A percentile compares a stretch with the other conserved stretches of the same genome.
Conservation (phyloP, 2,888 invertebrate genomes). For the Xiphydria camelus region DNA sequence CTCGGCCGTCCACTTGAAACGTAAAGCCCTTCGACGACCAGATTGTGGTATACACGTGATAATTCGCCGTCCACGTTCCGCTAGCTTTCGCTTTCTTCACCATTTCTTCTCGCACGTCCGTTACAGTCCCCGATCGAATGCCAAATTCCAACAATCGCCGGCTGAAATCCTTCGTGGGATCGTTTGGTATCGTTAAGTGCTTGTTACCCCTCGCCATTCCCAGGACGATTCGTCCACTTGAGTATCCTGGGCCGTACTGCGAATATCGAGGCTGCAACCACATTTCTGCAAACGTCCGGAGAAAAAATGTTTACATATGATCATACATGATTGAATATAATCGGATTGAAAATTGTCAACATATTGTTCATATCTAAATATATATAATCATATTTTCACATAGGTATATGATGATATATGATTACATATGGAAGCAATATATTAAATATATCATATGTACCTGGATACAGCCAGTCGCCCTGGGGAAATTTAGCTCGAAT, state of each 20-base stretch:
- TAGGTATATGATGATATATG: no score
- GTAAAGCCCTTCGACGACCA: slow-evolving; percentile 58
- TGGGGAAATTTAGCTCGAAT: slow-evolving; percentile 61
- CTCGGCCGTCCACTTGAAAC: slow-evolving; percentile 38
- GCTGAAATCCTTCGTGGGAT: slow-evolving; percentile 27
- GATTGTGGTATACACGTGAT: slow-evolving; percentile 60
- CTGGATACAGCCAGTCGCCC: slow-evolving; percentile 64
- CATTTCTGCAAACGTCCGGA: no score
- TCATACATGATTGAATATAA: no score
- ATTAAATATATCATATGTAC: no score
- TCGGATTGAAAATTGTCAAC: no score
- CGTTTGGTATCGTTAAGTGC: slow-evolving; percentile 27
- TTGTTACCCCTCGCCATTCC: slow-evolving; percentile 60
- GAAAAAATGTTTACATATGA: no score
- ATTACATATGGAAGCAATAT: no score
- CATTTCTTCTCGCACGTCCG: slow-evolving; percentile 29
- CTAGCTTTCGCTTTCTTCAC: slow-evolving; percentile 26
- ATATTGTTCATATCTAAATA: no score
- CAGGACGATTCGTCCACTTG: slow-evolving; percentile 60
- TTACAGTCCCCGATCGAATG: slow-evolving; percentile 31
- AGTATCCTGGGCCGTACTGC: slow-evolving; percentile 39
- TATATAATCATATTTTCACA: no score
- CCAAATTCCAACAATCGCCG: slow-evolving; percentile 45
- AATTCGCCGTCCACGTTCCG: slow-evolving; percentile 51
- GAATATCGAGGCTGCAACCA: slow-evolving; percentile 50